Percentiles rank a stretch among this genome's conserved stretches.
Evolutionary conservation across 1,140 invertebrate genomes (phyloP).

Genomic region (Psix sp.): DNA sequence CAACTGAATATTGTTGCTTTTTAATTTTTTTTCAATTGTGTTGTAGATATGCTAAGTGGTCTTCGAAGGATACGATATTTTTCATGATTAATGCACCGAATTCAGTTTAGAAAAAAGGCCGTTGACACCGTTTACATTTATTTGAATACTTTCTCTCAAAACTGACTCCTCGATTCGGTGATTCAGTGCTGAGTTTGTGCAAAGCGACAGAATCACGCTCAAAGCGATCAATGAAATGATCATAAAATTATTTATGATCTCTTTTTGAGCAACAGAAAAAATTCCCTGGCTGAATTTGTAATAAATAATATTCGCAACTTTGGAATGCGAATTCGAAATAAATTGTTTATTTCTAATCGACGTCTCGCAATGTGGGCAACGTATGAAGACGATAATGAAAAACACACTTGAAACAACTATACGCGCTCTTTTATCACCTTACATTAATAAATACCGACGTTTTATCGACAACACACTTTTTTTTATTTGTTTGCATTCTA

Average conservation of each 20-base stretch:
- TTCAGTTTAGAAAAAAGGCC: slow-evolving; percentile 1
- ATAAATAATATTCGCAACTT: slow-evolving; percentile 17
- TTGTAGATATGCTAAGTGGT: too few relatives aligned
- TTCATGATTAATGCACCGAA: slow-evolving; percentile 6
- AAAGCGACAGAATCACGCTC: too few relatives aligned
- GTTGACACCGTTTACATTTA: slow-evolving; percentile 4
- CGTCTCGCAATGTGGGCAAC: slow-evolving; percentile 10
- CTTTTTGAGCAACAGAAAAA: too few relatives aligned
- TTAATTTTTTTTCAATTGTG: not conserved
- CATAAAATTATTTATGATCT: too few relatives aligned
- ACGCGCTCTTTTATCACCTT: too few relatives aligned
- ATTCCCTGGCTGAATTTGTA: too few relatives aligned
- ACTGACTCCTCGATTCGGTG: too few relatives aligned
- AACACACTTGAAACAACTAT: slow-evolving; percentile 10
- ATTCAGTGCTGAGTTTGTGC: slow-evolving; percentile 1
- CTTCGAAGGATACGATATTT: too few relatives aligned
- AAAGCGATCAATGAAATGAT: too few relatives aligned
- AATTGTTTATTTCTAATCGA: slow-evolving; percentile 20
- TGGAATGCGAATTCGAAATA: slow-evolving; percentile 19
- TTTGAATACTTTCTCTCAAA: slow-evolving; percentile 11
- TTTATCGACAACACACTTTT: not conserved
- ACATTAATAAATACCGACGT: slow-evolving; percentile 1
- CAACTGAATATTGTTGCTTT: not conserved
- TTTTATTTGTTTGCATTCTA: not conserved
- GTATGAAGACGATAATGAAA: slow-evolving; percentile 7